Evolutionary conservation across 35 echinoderm and acorn worm species (phyloP).

Genomic region (Anneissia japonica): DNA sequence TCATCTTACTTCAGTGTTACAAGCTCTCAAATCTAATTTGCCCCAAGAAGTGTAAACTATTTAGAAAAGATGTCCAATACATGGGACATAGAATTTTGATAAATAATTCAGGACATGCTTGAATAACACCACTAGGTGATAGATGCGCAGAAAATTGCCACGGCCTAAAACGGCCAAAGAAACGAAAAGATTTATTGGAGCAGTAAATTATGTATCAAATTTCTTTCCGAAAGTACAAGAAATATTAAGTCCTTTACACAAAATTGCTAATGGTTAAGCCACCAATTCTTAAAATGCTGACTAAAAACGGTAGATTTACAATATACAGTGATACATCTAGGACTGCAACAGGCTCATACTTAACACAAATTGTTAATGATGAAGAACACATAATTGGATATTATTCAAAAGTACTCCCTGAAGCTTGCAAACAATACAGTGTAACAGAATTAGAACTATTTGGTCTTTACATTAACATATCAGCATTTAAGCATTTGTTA

Average conservation of each 20-base stretch:
- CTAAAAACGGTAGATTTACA: constrained; percentile 2
- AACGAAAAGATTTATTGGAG: constrained; percentile 28
- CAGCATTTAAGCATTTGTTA: not conserved
- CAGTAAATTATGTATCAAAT: constrained; percentile 36
- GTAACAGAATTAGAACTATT: constrained; percentile 31
- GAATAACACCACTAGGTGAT: not conserved
- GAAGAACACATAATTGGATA: constrained; percentile 10
- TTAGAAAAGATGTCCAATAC: constrained; percentile 16
- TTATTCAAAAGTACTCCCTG: constrained; percentile 28
- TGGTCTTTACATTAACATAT: constrained; percentile 37
- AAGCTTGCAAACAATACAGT: constrained; percentile 22
- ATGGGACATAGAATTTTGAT: constrained; percentile 36
- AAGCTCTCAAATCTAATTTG: constrained; percentile 1
- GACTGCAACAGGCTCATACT: constrained; percentile 19
- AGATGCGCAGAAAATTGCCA: not conserved
- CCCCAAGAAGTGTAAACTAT: constrained; percentile 39
- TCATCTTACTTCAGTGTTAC: constrained; percentile 34
- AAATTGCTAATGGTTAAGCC: constrained; percentile 23
- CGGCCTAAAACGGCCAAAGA: not conserved
- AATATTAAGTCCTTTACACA: not conserved
- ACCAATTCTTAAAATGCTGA: constrained; percentile 5
- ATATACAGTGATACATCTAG: constrained; percentile 32
- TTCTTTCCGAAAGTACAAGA: constrained; percentile 29
- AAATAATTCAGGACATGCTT: not conserved
- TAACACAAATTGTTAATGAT: constrained; percentile 24